phyloP scores from a whole-genome alignment of 1,140 invertebrate species.

The Hestina assimilis region DNA sequence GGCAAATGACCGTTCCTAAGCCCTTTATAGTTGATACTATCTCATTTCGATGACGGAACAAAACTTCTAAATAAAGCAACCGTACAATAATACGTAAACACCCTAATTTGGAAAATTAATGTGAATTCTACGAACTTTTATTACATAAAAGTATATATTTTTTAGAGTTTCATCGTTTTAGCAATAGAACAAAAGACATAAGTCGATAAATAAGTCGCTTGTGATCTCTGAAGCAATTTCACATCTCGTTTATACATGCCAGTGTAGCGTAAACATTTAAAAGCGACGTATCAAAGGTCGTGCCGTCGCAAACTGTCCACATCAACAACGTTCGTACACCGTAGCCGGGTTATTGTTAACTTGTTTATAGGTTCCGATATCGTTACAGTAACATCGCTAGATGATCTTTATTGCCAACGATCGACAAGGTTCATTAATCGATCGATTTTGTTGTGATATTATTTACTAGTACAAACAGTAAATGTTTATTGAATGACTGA shows the following conservation, averaged over 20 bases:
- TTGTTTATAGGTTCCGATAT: slow-evolving; percentile 8
- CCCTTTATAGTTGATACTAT: slow-evolving; percentile 21
- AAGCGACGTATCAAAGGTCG: slow-evolving; percentile 3
- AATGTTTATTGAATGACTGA: not conserved
- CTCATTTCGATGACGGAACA: slow-evolving; percentile 1
- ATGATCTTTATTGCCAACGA: no score
- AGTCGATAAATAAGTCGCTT: not conserved
- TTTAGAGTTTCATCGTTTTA: not conserved
- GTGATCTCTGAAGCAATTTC: slow-evolving; percentile 17
- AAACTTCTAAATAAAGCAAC: not conserved
- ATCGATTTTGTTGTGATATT: no score
- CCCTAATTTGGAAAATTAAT: no score
- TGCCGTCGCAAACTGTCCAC: slow-evolving; percentile 2
- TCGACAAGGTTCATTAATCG: no score
- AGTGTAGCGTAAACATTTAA: slow-evolving; percentile 12
- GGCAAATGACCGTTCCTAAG: slow-evolving; percentile 24
- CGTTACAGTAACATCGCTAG: slow-evolving; percentile 3
- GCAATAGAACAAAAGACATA: not conserved
- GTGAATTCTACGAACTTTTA: not conserved
- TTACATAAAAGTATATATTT: not conserved
- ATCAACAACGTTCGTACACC: not conserved
- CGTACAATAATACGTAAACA: no score
- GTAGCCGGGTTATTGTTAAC: slow-evolving; percentile 7
- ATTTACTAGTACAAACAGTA: not conserved
- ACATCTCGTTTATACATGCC: slow-evolving; percentile 6